These are phyloP conservation scores for Porites lutea DNA, from an alignment of 64 coral and sea anemone genomes.

Conservation along the genomic window DNA sequence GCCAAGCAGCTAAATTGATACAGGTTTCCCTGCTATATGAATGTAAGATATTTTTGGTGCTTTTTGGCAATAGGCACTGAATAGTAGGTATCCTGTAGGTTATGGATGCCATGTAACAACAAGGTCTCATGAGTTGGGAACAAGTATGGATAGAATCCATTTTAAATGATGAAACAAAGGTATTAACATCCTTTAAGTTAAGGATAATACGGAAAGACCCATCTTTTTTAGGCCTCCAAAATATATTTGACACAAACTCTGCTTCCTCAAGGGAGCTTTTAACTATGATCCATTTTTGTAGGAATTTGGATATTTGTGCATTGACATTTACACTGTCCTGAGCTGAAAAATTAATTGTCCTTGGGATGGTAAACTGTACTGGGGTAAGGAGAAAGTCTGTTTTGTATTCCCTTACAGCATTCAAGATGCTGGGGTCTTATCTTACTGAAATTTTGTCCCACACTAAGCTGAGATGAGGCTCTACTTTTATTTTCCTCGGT, in stretches of 20 bases:
- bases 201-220: slow-evolving; percentile 40
- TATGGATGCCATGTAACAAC: slow-evolving; percentile 69
- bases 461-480: too few relatives aligned
- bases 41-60: slow-evolving; percentile 68
- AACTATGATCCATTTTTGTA: slow-evolving; percentile 60
- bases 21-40: slow-evolving; percentile 20
- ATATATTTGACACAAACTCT: slow-evolving; percentile 37
- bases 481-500: too few relatives aligned
- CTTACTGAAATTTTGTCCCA: too few relatives aligned
- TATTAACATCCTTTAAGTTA: slow-evolving; percentile 60
- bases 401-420: slow-evolving; percentile 8
- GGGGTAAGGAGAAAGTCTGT: slow-evolving; percentile 45
- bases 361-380: slow-evolving; percentile 36
- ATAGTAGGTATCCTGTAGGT: slow-evolving; percentile 49
- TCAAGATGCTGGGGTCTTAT: background rate
- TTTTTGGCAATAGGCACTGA: slow-evolving; percentile 41
- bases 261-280: slow-evolving; percentile 26
- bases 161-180: slow-evolving; percentile 71
- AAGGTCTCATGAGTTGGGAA: slow-evolving; percentile 46
- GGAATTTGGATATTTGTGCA: slow-evolving; percentile 59
- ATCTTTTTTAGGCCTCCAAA: slow-evolving; percentile 26
- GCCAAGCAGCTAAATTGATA: slow-evolving; percentile 64
- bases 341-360: background rate
- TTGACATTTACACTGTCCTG: slow-evolving; percentile 24
- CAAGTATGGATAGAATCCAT: slow-evolving; percentile 75